Evolutionary conservation across 2,888 invertebrate species (phyloP), one percentile per base, ranked within the genome.

Genomic region (Charanyca ferruginea): DNA sequence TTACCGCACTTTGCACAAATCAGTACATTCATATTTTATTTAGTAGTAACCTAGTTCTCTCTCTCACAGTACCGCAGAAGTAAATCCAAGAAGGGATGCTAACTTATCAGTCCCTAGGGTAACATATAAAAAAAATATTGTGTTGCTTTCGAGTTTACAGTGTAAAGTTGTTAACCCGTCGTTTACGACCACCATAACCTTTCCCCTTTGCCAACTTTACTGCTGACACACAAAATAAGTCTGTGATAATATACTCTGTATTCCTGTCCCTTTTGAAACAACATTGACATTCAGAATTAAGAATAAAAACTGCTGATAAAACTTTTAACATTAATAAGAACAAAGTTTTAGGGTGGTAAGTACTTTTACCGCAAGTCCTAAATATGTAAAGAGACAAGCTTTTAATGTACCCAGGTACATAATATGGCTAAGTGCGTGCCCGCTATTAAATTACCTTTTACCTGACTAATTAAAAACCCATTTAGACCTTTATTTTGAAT

Each of bases 161-260:
- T 81, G 79, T 69, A 79, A 75, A 78, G 79, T 75, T 59, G 78
- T 78, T 62, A 78, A 80, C 58, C 67, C 74, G 22, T 22, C 51
- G 62, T 78, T 79, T 81, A 75, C 66, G 71, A 65, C 59, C 51
- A 51, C 62, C 79, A 81, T 81, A 79, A 78, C 79, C 61, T 75
- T 68, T 74, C 54, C 62, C 53, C 60, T 58, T 63, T 59, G 25
- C 67, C 52, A 45, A 61, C 55, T 78, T 78, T 78, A 79, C 68
- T 67, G 72, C 75, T 55, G 38, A 60, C 49, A 53, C 22, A 49
- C 66, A 49, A 60, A 75, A 66, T 79, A 81, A 75, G 48, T 68
- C 41, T 23, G 58, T 61, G 22, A 66, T 67, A 45, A 66, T 61
- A 58, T 57, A 64, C 35, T 49, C 23, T 23, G 45, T 53, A 35